Evolutionary conservation across 2,113 vertebrate genomes (phyloP), one percentile per base, ranked within the genome.

Genomic region (Chlamydotis undulata): DNA sequence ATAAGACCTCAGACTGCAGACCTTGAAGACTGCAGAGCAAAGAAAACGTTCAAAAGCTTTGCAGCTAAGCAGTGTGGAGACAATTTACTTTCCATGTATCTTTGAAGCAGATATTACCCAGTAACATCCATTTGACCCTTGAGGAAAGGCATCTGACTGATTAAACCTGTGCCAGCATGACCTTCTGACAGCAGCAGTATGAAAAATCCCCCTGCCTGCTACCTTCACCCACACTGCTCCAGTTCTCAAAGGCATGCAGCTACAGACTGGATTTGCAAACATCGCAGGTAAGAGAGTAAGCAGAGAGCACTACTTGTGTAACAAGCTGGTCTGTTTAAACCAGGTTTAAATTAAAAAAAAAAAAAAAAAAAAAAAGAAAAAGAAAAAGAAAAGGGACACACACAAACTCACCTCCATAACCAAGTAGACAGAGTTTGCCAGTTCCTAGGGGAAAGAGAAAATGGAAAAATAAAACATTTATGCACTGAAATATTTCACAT

Each of bases 381-480:
- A 35, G 35, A 11, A 17, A 23, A 17, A 29, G 31, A 6, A 41
- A 22, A 10, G 12, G 5, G 11, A 28, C 6, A 69, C 2, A 31
- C 9, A 70, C 3, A 5, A 16, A 92, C 99, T 98, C 95, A 99
- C 99, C 99, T 99, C 99, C 99, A 99, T 99, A 94, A 99, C 99
- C 83, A 99, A 98, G 96, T 99, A 99, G 80, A 99, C 99, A n/a
- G 98, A 99, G 76, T 99, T 99, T 55, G 99, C 99, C 96, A 99
- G 98, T 87, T 99, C 99, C 99, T 99, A 96, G 22, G 28, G 28
- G 93, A 33, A 96, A 92, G 87, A 93, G 29, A 96, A 93, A 87
- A 87, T 47, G 6, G 35, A 39, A 67, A 83, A 91, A 61, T 18
- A 47, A 37, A 33, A 41, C 8, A 59, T 63, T 60, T 45, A 85